These are phyloP conservation scores for Ostrea denselamellosa DNA, from an alignment of 1,140 invertebrate species.

Conservation along the genomic window DNA sequence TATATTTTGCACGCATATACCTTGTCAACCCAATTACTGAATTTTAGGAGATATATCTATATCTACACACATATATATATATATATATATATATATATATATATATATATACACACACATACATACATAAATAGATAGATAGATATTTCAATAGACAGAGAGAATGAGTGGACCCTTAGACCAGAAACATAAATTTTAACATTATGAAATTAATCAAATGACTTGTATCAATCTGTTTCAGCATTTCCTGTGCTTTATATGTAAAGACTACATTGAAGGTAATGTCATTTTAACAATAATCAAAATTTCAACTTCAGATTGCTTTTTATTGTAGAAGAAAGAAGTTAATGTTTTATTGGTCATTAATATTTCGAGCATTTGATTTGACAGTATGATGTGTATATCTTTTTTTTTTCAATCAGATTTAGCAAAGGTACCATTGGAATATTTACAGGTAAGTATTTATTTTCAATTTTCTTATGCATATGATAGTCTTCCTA, in stretches of 20 bases:
- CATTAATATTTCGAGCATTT: neutral
- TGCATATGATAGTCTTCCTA: no score
- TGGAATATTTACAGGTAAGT: constrained; percentile 71
- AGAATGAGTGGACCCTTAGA: no score
- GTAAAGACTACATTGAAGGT: constrained; percentile 75
- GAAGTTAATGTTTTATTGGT: neutral
- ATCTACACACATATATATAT: no score
- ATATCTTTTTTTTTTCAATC: constrained; percentile 48
- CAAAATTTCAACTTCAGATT: no score
- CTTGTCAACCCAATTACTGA: neutral
- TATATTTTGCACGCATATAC: neutral
- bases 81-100: no score
- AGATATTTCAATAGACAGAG: no score
- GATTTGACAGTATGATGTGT: constrained; percentile 11
- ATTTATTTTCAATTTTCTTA: neutral
- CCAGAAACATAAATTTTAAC: no score
- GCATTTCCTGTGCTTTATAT: constrained; percentile 73
- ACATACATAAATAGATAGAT: no score
- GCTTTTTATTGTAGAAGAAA: no score
- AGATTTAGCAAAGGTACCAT: constrained; percentile 71
- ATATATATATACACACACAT: no score
- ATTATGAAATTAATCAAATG: no score
- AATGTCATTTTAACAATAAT: constrained; percentile 15
- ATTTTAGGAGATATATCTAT: no score
- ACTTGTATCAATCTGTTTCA: constrained; percentile 55